A percentile compares a stretch with the other conserved stretches of the same genome.
Conservation (phyloP, 2,888 invertebrate species). For the Microplitis manilae region DNA sequence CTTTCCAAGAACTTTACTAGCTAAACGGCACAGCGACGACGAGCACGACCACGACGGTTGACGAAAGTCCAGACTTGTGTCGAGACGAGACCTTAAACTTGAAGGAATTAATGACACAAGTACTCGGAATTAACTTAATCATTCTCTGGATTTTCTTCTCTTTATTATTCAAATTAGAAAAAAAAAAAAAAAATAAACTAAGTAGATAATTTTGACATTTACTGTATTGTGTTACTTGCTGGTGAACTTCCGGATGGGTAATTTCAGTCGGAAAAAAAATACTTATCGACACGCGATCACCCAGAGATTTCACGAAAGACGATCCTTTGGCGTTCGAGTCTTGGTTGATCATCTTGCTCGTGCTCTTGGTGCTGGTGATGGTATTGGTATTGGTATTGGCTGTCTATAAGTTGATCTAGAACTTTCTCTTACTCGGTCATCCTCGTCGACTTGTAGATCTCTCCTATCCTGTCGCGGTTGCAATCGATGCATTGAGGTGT, state of each 20-base stretch:
- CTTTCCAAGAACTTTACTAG: constrained; percentile 35
- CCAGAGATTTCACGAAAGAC: not conserved
- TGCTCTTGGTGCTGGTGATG: not conserved
- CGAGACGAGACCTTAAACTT: constrained; percentile 38
- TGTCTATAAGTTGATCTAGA: constrained; percentile 3
- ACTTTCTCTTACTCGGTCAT: constrained; percentile 12
- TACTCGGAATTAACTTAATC: constrained; percentile 20
- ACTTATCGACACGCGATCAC: constrained; percentile 30
- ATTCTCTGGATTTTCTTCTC: too few relatives aligned
- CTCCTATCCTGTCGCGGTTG: not conserved
- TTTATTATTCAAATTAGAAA: not conserved
- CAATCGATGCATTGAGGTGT: constrained; percentile 1
- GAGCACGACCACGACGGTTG: constrained; percentile 17
- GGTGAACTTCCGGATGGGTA: constrained; percentile 17
- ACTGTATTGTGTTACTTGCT: not conserved
- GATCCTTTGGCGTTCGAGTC: not conserved
- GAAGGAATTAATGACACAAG: constrained; percentile 33
- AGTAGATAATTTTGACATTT: not conserved
- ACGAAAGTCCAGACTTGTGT: constrained; percentile 31
- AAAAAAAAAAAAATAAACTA: not conserved
- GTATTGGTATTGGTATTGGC: not conserved
- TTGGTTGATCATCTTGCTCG: not conserved
- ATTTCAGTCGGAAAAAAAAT: constrained; percentile 11
- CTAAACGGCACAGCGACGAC: not conserved
- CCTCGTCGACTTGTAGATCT: not conserved